Base-by-base conservation (phyloP, 2,797 vertebrate species). In the Coilia nasus region DNA sequence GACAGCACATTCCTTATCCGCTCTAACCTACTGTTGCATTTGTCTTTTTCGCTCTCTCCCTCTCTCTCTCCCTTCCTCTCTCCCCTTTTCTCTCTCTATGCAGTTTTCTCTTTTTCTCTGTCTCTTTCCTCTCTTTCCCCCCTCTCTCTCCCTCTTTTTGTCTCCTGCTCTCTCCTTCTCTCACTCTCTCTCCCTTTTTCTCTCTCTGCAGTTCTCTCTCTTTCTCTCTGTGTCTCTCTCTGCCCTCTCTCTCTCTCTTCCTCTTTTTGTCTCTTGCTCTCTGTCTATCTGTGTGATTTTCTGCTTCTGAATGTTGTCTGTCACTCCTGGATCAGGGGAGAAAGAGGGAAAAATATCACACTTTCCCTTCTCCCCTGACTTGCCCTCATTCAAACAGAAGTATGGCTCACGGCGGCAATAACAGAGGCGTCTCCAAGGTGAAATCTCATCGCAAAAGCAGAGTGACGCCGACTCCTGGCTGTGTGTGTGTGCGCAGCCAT, bases 1-100 rank as follows among this genome's bases (percentile, higher is more conserved):
- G 84, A 56, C 88, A 23, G 6, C 90, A 86, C 94, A 93, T 95
- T 95, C 94, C 92, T 93, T 91, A 87, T 87, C 86, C 87, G 62
- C 84, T 85, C 87, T 9, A 5, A 59, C 17, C 57, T 19, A 31
- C 57, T 71, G 19, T 81, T 35, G 71, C n/a, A 71, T 54, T 56
- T 83, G 19, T 0, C 71, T 75, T 23, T 25, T 57, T 56, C 50
- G 19, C 75, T 71, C 19, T 80, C 84, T 87, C 82, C 86, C 84
- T 81, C 83, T 81, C 81, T 87, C 83, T 28, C 35, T 81, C 75
- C 50, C 9, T 7, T 54, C 14, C 9, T n/a, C n/a, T n/a, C n/a
- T n/a, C 82, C 86, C 83, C 81, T 82, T 82, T 75, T 87, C 83
- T 28, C 41, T 54, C 3, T 7, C 14, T 10, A n/a, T 54, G 9